Conservation (phyloP, 2,113 vertebrate species). For the human (Homo sapiens) region GRCh38 chr12:70966001-70966500, state of each 20-base stretch:
- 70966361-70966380: not conserved
- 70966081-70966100: not conserved
- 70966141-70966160: not conserved
- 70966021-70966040: not conserved
- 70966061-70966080: not conserved
- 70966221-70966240: not conserved
- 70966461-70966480: not conserved
- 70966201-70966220: not conserved
- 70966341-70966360: not conserved
- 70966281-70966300: not conserved
- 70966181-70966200: not conserved
- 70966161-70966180: not conserved
- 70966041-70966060: not conserved
- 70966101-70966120: not conserved
- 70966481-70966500: not conserved
- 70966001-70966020: not conserved
- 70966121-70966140: not conserved
- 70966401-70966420: not conserved
- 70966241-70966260: not conserved
- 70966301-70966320: not conserved
- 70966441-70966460: not conserved
- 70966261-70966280: not conserved
- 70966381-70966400: not conserved
- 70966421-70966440: not conserved
- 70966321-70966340: not conserved